Base-by-base conservation (phyloP, 1,140 invertebrate species). In the Ostrea denselamellosa region DNA sequence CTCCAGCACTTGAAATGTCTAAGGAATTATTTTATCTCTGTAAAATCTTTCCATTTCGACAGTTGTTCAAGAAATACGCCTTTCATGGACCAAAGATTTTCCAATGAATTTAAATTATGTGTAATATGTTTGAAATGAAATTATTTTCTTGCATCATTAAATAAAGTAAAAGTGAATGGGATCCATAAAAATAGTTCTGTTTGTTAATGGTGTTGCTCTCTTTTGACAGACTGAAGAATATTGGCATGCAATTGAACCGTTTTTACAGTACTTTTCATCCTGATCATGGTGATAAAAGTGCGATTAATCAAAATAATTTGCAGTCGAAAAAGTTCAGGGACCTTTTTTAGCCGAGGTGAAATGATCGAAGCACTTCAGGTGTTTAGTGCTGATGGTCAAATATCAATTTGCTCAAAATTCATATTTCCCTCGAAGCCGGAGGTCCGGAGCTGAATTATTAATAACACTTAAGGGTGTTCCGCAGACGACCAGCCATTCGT, bases 31-130 rank as follows among this genome's bases (percentile, higher is more conserved):
- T 77, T 77, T 77, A 77, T 77, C 68, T 22, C 68, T 25, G 68
- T 77, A 25, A 25, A 34, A 77, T 77, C 68, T 77, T 77, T 77
- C 68, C 68, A 77, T 77, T 77, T 25, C 68, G 68, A 77, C 68
- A 77, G 68, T 77, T 77, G 68, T 77, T 77, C 68, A 77, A 77
- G 25, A 77, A 77, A 77, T 14, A 77, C 14, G 25, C 22, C 68
- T 77, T 77, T 77, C 68, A 77, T 77, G 68, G 68, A 34, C 68
- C 28, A 77, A 34, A 34, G 68, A 34, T 28, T 77, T 77, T 77
- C 25, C 68, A 77, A 77, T 77, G 68, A 77, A 77, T 77, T 77
- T 77, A 77, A 77, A 77, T 77, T 77, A 77, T 77, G 68, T 77
- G 68, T 77, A 28, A 77, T 77, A 77, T 77, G 68, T 77, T 77